Percentiles rank a stretch among this genome's conserved stretches.
Evolutionary conservation across 2,888 invertebrate species (phyloP).

Genomic region (Diplazon laetatorius): DNA sequence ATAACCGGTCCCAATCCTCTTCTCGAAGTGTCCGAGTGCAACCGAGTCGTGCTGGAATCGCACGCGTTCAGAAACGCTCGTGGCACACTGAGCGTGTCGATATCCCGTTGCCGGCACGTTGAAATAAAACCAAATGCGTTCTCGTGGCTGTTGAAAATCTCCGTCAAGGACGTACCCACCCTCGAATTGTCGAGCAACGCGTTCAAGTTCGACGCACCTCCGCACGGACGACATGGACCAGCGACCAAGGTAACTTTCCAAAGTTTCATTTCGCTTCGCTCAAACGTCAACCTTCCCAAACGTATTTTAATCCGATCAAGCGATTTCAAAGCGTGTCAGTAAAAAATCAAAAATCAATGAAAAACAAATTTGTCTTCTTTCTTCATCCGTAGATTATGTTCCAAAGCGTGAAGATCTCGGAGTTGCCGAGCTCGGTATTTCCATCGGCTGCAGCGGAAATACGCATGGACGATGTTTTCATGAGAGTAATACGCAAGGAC

Average conservation of each 20-base stretch:
- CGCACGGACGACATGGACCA: slow-evolving; percentile 86
- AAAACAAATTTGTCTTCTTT: not conserved
- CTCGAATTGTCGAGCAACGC: slow-evolving; percentile 85
- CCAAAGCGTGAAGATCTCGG: slow-evolving; percentile 85
- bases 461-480: slow-evolving; percentile 84
- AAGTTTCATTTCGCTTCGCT: too few species aligned
- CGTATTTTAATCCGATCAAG: too few species aligned
- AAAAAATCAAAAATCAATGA: not conserved
- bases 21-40: slow-evolving; percentile 86
- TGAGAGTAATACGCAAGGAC: slow-evolving; percentile 85
- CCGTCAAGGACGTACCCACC: slow-evolving; percentile 84
- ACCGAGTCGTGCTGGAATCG: slow-evolving; percentile 85
- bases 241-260: slow-evolving; percentile 79
- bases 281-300: too few species aligned
- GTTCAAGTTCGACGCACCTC: slow-evolving; percentile 86
- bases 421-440: slow-evolving; percentile 86
- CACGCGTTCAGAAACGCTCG: slow-evolving; percentile 86
- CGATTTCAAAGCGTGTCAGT: too few species aligned
- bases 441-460: slow-evolving; percentile 87
- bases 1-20: slow-evolving; percentile 85
- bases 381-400: slow-evolving; percentile 85
- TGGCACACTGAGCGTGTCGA: slow-evolving; percentile 86
- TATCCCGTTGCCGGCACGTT: slow-evolving; percentile 85
- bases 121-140: slow-evolving; percentile 86
- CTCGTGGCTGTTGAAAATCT: slow-evolving; percentile 86